These are phyloP conservation scores for Sebastes oblongus DNA, from an alignment of 2,797 vertebrate species.

Conservation along the genomic window DNA sequence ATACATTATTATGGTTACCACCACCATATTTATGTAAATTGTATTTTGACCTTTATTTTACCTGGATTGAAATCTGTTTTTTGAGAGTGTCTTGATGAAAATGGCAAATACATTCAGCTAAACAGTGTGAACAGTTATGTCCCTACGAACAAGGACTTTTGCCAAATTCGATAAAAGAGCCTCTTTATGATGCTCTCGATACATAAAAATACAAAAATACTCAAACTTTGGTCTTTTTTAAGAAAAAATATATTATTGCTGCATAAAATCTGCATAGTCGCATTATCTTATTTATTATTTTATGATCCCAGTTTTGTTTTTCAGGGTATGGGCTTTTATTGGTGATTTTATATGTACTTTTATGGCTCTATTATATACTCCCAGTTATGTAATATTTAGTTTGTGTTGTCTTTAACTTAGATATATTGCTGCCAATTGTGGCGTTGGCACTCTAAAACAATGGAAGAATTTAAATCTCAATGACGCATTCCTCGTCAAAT, in stretches of 20 bases:
- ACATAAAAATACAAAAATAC: background rate
- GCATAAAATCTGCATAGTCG: background rate
- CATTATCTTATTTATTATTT: background rate
- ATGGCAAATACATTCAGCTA: background rate
- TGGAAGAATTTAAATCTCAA: background rate
- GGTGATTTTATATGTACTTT: background rate
- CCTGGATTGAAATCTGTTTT: background rate
- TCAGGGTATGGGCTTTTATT: background rate
- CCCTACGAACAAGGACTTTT: background rate
- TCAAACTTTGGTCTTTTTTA: background rate
- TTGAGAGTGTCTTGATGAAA: background rate
- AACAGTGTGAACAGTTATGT: background rate
- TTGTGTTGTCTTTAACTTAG: background rate
- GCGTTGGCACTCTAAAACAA: background rate
- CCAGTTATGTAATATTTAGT: background rate
- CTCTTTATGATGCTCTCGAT: background rate
- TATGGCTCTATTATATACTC: background rate
- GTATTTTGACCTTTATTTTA: background rate
- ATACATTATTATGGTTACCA: background rate
- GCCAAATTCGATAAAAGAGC: background rate
- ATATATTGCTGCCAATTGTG: background rate
- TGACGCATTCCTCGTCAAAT: background rate
- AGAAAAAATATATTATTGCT: background rate
- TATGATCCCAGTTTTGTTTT: background rate
- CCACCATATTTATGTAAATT: background rate